phyloP scores from a whole-genome alignment of 2,797 vertebrate genomes.

The Crenichthys baileyi region DNA sequence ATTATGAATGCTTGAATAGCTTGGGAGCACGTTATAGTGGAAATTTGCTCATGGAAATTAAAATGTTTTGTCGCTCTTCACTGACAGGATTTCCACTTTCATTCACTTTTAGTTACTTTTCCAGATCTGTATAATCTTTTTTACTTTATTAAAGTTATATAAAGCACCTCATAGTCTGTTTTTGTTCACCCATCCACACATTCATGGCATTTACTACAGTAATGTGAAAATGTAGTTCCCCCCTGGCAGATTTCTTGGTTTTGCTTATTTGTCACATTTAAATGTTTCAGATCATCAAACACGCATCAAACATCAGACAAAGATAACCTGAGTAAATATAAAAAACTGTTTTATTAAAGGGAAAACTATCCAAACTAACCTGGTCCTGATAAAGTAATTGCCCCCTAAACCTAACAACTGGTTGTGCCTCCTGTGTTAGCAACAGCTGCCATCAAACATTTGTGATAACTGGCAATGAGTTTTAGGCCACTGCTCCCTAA shows the following conservation, averaged over 20 bases:
- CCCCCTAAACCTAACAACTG: too few relatives aligned
- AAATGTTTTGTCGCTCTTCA: not conserved
- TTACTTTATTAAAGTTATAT: too few relatives aligned
- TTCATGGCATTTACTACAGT: not conserved
- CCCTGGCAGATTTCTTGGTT: too few relatives aligned
- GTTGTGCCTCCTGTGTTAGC: too few relatives aligned
- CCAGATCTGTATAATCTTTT: not conserved
- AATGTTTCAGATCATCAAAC: not conserved
- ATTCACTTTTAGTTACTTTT: not conserved
- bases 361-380: not conserved
- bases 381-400: not conserved
- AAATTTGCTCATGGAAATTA: not conserved
- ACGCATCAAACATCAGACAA: not conserved
- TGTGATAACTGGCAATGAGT: too few relatives aligned
- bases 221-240: too few relatives aligned
- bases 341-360: too few relatives aligned
- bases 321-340: not conserved
- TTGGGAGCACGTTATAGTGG: not conserved
- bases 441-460: too few relatives aligned
- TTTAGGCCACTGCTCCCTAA: too few relatives aligned
- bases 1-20: not conserved
- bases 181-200: too few relatives aligned
- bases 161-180: too few relatives aligned
- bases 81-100: not conserved
- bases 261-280: not conserved